Base-by-base conservation (phyloP, 2,888 invertebrate genomes). In the Ichneumon xanthorius region DNA sequence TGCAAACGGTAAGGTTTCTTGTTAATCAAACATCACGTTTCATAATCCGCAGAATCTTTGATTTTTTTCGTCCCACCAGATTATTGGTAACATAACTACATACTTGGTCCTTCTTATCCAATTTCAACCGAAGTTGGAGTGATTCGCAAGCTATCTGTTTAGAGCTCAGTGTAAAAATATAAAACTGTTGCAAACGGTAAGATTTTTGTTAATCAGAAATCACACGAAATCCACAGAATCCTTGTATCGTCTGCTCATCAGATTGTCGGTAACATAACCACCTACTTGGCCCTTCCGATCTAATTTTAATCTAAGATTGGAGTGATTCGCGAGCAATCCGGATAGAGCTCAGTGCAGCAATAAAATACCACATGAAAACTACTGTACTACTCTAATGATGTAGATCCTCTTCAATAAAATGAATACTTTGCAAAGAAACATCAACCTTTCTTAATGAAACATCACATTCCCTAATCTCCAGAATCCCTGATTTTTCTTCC, bases 71-170 rank as follows among this genome's bases (percentile, higher is more conserved):
- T 26, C 53, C 48, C 72, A n/a, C 30, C 71, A 91, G 91, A 83
- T 90, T 67, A 37, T 88, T 53, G 84, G 85, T 9, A 86, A 89
- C 4, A 82, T 87, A 63, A 84, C 84, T 0, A 89, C 90, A 3
- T 90, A 90, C 22, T 81, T 90, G 71, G 88, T 91, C n/a, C 90
- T 91, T 81, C 86, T 90, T 26, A 80, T 91, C n/a, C 90, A 91
- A 78, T 90, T 91, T 71, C 80, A 89, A 77, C 80, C 86, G 14
- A 45, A 75, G 30, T 65, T 80, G 65, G 67, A 80, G 14, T 58
- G 7, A 30, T 30, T 45, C 30, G 5, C 19, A 48, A 48, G 14
- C 45, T 48, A 2, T 11, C 11, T 9, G 40, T 9, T 9, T 40
- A 11, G 40, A 48, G 45, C 14, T 48, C 14, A 40, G 2, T 40